A percentile compares a stretch with the other conserved stretches of the same genome.
Evolutionary conservation across 2,113 vertebrate genomes (phyloP).

Genomic region (Orientallactaga bullata): DNA sequence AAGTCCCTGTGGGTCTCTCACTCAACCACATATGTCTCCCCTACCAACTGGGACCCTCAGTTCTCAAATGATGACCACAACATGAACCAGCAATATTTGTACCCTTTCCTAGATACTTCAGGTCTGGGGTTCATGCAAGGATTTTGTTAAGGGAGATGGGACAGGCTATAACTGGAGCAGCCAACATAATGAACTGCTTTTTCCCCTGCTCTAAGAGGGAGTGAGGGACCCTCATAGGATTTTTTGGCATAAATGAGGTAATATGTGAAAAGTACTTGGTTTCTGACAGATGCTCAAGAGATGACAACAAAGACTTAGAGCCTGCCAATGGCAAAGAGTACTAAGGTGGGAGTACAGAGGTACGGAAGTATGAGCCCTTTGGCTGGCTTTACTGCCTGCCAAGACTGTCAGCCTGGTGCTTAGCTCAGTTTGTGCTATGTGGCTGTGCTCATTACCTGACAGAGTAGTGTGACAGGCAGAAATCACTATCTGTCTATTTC

Average conservation of each 20-base stretch:
- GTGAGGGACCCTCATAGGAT: not conserved
- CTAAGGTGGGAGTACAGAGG: not conserved
- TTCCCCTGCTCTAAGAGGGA: constrained; percentile 35
- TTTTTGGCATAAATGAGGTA: too few species aligned
- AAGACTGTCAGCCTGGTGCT: not conserved
- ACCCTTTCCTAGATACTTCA: not conserved
- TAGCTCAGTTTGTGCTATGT: not conserved
- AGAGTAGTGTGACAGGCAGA: not conserved
- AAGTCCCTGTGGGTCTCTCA: too few species aligned
- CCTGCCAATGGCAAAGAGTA: not conserved
- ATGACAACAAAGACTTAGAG: not conserved
- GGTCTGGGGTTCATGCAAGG: not conserved
- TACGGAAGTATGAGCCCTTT: not conserved
- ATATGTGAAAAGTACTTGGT: not conserved
- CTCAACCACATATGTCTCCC: too few species aligned
- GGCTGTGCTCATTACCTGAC: not conserved
- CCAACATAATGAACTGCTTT: not conserved
- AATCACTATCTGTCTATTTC: not conserved
- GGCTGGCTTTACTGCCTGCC: not conserved
- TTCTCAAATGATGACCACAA: not conserved
- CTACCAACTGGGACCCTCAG: not conserved
- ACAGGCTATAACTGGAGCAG: not conserved
- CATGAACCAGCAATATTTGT: not conserved
- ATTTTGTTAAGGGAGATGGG: not conserved
- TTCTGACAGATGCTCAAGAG: not conserved